Percentiles rank a stretch among this genome's conserved stretches.
These are phyloP conservation scores for Rhyacophila brunnea DNA, from an alignment of 1,140 invertebrate genomes.

Conservation along the genomic window DNA sequence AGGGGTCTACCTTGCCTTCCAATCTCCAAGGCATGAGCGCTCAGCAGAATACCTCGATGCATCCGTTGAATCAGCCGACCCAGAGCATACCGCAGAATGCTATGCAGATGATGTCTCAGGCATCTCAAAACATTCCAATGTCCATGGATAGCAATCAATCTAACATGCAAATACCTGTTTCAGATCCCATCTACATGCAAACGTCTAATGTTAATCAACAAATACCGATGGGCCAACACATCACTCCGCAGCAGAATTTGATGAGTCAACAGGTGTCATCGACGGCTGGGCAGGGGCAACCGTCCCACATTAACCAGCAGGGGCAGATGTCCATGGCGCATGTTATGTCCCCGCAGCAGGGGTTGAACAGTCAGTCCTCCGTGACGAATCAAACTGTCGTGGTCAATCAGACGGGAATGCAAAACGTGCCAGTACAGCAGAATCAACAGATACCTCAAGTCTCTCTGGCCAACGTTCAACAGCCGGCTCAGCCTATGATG, in stretches of 20 bases:
- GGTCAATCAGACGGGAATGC: constrained; percentile 24
- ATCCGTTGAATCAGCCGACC: constrained; percentile 51
- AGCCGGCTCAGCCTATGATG: constrained; percentile 27
- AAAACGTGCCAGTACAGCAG: constrained; percentile 30
- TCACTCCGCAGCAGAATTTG: constrained; percentile 45
- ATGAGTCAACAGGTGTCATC: constrained; percentile 40
- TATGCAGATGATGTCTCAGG: constrained; percentile 57
- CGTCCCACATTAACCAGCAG: constrained; percentile 38
- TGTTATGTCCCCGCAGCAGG: constrained; percentile 49
- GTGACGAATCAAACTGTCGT: constrained; percentile 20
- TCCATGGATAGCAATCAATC: constrained; percentile 54
- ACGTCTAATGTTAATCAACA: constrained; percentile 48
- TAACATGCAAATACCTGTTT: constrained; percentile 53
- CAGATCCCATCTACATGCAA: constrained; percentile 54
- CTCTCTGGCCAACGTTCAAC: constrained; percentile 38
- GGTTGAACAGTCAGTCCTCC: constrained; percentile 39
- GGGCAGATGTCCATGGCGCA: constrained; percentile 49
- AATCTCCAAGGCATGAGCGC: constrained; percentile 55
- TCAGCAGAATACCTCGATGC: constrained; percentile 50
- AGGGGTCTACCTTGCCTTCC: constrained; percentile 58
- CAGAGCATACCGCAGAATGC: constrained; percentile 59
- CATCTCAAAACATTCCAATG: constrained; percentile 56
- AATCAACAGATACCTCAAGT: constrained; percentile 39
- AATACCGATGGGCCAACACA: constrained; percentile 47
- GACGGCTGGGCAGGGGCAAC: constrained; percentile 13